These are phyloP conservation scores for Gavia stellata DNA, from an alignment of 2,113 vertebrate species.

Conservation along the genomic window DNA sequence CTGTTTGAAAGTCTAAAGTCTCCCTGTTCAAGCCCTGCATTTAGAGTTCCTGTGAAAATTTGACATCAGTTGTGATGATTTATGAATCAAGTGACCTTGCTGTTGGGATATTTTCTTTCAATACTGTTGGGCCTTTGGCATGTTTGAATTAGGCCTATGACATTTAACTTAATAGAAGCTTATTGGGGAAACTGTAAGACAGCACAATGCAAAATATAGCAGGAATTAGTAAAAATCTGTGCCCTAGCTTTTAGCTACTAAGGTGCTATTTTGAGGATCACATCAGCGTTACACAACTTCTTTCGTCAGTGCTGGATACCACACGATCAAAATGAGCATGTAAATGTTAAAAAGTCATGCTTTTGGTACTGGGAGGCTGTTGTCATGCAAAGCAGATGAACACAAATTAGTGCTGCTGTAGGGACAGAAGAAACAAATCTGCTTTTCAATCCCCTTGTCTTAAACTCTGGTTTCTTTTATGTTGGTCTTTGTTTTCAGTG, in stretches of 20 bases:
- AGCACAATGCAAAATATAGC: background rate
- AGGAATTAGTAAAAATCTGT: slow-evolving; percentile 8
- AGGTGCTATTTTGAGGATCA: slow-evolving; percentile 3
- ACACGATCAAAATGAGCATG: background rate
- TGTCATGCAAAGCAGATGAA: background rate
- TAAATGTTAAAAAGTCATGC: background rate
- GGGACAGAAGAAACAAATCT: background rate
- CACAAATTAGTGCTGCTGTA: background rate
- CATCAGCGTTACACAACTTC: background rate
- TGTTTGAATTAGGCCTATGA: background rate
- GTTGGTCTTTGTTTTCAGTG: background rate
- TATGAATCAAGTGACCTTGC: slow-evolving; percentile 11
- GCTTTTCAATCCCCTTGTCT: background rate
- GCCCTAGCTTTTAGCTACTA: background rate
- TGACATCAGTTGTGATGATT: background rate
- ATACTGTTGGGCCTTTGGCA: background rate
- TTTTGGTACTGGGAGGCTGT: background rate
- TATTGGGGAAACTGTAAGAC: background rate
- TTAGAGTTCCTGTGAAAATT: background rate
- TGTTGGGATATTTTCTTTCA: slow-evolving; percentile 7
- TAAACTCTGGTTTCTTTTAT: accelerated
- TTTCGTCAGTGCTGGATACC: background rate
- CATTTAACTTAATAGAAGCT: slow-evolving; percentile 7
- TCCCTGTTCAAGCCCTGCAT: background rate
- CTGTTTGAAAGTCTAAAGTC: background rate